Conservation (phyloP, 2,113 vertebrate species). For the Microtus ochrogaster region DNA sequence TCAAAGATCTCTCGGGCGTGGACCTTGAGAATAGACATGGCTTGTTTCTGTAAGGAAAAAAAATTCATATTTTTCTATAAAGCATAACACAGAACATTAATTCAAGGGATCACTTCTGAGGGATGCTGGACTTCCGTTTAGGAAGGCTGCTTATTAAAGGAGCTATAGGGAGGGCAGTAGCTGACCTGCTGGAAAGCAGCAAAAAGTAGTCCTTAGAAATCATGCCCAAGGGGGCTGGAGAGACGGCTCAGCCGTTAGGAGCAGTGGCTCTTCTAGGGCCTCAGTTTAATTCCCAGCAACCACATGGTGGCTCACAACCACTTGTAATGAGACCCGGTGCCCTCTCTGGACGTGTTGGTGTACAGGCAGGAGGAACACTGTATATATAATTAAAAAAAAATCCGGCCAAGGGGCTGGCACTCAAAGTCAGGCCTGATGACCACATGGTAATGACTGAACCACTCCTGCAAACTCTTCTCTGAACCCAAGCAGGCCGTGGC, state of each 20-base stretch:
- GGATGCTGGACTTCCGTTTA: neutral
- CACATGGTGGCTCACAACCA: too few species aligned
- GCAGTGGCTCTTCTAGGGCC: neutral
- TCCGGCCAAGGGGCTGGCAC: too few species aligned
- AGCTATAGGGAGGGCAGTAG: too few species aligned
- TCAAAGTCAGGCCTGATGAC: neutral
- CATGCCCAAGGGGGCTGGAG: neutral
- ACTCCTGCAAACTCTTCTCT: too few species aligned
- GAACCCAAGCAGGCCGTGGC: neutral
- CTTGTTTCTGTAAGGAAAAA: conserved; percentile 84
- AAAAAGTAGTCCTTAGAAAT: neutral
- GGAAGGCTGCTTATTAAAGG: too few species aligned
- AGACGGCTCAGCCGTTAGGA: neutral
- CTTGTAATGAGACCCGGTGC: too few species aligned
- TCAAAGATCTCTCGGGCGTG: conserved; percentile 96
- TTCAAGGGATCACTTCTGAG: neutral
- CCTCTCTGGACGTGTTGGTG: too few species aligned
- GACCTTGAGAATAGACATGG: conserved; percentile 95
- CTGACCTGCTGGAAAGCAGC: neutral
- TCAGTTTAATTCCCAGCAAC: too few species aligned
- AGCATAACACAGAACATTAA: too few species aligned
- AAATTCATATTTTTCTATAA: neutral
- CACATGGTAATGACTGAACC: neutral
- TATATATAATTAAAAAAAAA: neutral
- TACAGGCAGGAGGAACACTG: too few species aligned